Evolutionary conservation across 2,888 invertebrate genomes (phyloP), one percentile per base, ranked within the genome.

Genomic region (Lydus trimaculatus): DNA sequence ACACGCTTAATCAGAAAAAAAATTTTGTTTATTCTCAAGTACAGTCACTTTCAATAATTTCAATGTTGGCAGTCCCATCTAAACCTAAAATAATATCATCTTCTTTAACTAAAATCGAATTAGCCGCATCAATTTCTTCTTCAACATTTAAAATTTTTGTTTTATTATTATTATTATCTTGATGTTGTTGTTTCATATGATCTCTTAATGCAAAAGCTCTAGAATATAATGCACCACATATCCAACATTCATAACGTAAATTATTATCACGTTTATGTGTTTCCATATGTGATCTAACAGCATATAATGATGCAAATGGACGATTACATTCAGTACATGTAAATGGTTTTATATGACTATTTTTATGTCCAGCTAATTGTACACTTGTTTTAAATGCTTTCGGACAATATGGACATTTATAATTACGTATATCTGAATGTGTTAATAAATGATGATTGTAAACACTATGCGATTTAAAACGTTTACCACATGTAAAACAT

Each of bases 381-480:
- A 94, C 94, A 0, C 91, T 89, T 0, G 94, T 94, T 79, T 94
- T 94, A 84, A 94, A 94, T 0, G 92, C 90, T 79, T 94, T 94
- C 0, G 92, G 91, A 72, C 94, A 94, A 79, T 86, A 91, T 0
- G 92, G 90, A 77, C 94, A 94, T 74, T 90, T 90, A 83, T 93
- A 94, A 7, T 90, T 89, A 15, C 93, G 89, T n/a, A 90, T 91
- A 6, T 92, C 90, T 0, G 92, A 92, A 78, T 94, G 94, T 0
- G 91, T 94, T 58, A 91, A 84, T 63, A 93, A 79, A 76, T 94
- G 94, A 77, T 94, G 94, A 75, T 92, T 91, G 85, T 92, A 94
- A 0, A 92, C 93, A 67, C 93, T 92, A 75, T 93, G 92, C 0
- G 94, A 92, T 82, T 94, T 94, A 77, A 94, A 94, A 75, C 92